Percentiles rank a stretch among this genome's conserved stretches.
Evolutionary conservation across 2,113 vertebrate species (phyloP).

Genomic region (Pholis gunnellus): DNA sequence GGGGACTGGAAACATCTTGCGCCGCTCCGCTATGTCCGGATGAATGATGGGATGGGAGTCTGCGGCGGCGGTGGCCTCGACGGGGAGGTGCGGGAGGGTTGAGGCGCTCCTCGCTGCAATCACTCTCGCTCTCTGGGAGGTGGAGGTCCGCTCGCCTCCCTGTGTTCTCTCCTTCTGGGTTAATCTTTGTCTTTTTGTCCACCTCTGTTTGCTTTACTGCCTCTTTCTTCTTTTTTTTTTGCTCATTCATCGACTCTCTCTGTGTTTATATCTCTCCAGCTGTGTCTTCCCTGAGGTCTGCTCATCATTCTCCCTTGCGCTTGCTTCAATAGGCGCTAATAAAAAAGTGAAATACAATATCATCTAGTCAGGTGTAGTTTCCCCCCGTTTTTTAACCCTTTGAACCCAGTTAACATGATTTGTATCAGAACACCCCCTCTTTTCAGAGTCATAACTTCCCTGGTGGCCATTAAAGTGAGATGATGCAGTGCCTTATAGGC

Average conservation of each 20-base stretch:
- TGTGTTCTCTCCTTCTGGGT: slow-evolving; percentile 11
- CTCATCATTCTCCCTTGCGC: neutral
- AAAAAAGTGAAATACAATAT: neutral
- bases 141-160: slow-evolving; percentile 4
- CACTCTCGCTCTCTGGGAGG: slow-evolving; percentile 40
- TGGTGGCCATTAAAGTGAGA: neutral
- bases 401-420: too few species aligned
- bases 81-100: slow-evolving; percentile 41
- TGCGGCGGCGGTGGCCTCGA: slow-evolving; percentile 46
- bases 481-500: neutral
- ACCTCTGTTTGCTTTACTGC: neutral
- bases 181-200: slow-evolving; percentile 30
- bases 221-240: neutral
- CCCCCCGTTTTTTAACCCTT: too few species aligned
- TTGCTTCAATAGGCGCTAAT: neutral
- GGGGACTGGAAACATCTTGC: slow-evolving; percentile 66
- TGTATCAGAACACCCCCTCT: too few species aligned
- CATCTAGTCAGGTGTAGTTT: too few species aligned
- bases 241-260: slow-evolving; percentile 14
- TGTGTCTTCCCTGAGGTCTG: neutral
- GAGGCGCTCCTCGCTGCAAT: slow-evolving; percentile 31
- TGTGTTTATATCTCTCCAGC: slow-evolving; percentile 22
- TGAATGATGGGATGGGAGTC: slow-evolving; percentile 68
- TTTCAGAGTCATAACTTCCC: too few species aligned
- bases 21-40: slow-evolving; percentile 26